phyloP scores from a whole-genome alignment of 1,140 invertebrate genomes.

The Hirudo medicinalis region DNA sequence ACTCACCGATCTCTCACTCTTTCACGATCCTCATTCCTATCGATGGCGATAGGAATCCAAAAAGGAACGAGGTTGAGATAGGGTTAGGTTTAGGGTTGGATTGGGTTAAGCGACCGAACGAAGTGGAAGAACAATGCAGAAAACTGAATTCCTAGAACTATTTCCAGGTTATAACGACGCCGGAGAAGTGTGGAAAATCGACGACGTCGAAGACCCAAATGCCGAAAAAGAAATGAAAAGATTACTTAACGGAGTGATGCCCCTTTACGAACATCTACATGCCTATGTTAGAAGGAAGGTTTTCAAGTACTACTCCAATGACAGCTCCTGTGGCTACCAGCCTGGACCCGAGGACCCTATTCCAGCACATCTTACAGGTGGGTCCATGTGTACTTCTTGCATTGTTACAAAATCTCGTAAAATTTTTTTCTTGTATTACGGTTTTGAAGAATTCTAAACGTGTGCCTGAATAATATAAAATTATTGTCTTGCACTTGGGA shows the following conservation, averaged over 20 bases:
- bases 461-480: too few relatives aligned
- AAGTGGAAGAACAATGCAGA: too few relatives aligned
- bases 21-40: too few relatives aligned
- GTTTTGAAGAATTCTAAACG: too few relatives aligned
- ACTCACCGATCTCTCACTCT: not conserved
- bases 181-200: constrained; percentile 29
- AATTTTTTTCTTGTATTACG: too few relatives aligned
- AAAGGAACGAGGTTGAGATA: too few relatives aligned
- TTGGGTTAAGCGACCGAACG: too few relatives aligned
- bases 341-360: constrained; percentile 55
- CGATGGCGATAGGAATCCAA: too few relatives aligned
- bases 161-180: constrained; percentile 29
- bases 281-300: constrained; percentile 35
- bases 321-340: not conserved
- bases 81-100: too few relatives aligned
- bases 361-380: constrained; percentile 69
- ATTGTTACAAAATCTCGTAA: too few relatives aligned
- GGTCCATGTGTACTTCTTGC: too few relatives aligned
- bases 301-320: constrained; percentile 28
- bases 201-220: constrained; percentile 31
- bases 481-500: too few relatives aligned
- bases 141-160: not conserved
- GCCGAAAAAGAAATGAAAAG: constrained; percentile 27
- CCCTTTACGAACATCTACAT: constrained; percentile 36
- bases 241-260: constrained; percentile 31